Percentiles rank a stretch among this genome's conserved stretches.
Evolutionary conservation across 1,140 invertebrate genomes (phyloP).

Genomic region (Zaprionus gabonicus): DNA sequence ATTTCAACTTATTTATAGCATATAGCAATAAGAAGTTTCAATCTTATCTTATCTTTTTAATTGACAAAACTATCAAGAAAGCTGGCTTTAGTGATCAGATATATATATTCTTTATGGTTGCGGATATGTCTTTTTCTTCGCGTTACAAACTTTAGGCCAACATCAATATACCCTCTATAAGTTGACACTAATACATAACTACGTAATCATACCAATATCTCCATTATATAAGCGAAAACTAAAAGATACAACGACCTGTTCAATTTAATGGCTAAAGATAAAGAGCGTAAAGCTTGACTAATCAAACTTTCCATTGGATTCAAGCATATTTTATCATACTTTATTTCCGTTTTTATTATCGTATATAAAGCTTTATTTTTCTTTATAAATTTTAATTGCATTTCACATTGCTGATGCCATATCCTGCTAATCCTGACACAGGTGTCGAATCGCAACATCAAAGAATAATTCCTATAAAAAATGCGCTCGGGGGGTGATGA

Average conservation of each 20-base stretch:
- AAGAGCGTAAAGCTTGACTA: background rate
- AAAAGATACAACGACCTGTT: background rate
- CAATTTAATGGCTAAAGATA: background rate
- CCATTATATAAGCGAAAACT: background rate
- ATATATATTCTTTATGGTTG: no score
- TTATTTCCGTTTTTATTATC: background rate
- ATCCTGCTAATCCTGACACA: constrained; percentile 21
- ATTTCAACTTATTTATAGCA: no score
- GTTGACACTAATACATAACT: no score
- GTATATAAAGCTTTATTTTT: background rate
- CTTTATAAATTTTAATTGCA: background rate
- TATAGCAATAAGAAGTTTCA: no score
- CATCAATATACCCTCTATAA: no score
- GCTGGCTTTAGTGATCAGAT: no score
- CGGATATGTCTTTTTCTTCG: no score
- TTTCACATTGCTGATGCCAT: constrained; percentile 2
- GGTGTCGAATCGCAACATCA: constrained; percentile 50
- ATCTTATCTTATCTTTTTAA: no score
- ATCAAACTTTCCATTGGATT: constrained; percentile 6
- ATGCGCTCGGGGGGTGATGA: constrained; percentile 13
- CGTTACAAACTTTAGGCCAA: no score
- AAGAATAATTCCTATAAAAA: constrained; percentile 35
- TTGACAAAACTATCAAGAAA: no score
- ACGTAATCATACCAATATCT: no score
- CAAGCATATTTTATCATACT: background rate